phyloP scores from a whole-genome alignment of 2,797 vertebrate genomes.

The Iguana delicatissima region DNA sequence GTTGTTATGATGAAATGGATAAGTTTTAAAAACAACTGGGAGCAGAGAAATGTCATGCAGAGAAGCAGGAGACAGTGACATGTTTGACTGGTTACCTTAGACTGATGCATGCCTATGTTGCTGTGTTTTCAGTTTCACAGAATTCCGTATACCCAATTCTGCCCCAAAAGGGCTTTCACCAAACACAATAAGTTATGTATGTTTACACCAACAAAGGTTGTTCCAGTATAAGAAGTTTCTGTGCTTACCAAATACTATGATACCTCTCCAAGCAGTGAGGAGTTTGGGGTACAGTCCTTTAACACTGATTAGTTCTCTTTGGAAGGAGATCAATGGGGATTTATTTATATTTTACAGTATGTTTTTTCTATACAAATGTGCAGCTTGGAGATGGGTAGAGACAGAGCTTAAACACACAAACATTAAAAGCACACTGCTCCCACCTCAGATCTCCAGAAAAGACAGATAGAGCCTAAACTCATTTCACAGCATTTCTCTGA shows the following conservation, averaged over 20 bases:
- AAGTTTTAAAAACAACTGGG: background rate
- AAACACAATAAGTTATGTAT: background rate
- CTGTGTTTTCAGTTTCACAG: background rate
- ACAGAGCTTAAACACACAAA: background rate
- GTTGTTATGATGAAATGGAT: background rate
- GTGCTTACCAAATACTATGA: background rate
- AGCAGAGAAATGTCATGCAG: background rate
- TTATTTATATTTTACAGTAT: conserved; percentile 6
- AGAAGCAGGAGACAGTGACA: background rate
- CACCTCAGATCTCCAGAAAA: background rate
- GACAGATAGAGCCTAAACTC: background rate
- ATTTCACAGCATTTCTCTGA: background rate
- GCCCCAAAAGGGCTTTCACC: background rate
- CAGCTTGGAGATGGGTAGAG: background rate
- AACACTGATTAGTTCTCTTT: background rate
- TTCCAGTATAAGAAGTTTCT: background rate
- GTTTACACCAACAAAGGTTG: background rate
- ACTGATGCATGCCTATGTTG: background rate
- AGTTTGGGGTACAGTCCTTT: background rate
- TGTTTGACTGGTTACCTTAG: background rate
- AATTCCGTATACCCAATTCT: background rate
- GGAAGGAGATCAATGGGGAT: background rate
- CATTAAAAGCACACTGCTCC: background rate
- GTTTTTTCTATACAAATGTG: background rate
- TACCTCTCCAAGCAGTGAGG: background rate